Conservation (phyloP, 2,113 vertebrate species). For the Macquaria australasica region DNA sequence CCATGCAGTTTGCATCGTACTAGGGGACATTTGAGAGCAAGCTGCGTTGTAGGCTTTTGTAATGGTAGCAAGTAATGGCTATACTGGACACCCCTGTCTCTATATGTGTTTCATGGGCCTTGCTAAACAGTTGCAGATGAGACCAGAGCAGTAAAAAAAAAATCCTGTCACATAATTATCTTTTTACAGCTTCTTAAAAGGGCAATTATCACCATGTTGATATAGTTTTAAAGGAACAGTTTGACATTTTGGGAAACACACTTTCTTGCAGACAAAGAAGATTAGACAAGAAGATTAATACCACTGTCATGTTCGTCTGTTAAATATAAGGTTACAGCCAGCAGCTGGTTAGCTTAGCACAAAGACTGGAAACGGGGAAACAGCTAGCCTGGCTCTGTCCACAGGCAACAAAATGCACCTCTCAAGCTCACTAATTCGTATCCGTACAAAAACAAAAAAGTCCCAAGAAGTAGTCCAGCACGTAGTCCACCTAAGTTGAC, state of each 20-base stretch:
- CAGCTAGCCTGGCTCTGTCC: too few species aligned
- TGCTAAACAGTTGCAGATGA: background rate
- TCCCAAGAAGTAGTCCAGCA: too few species aligned
- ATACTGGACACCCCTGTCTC: background rate
- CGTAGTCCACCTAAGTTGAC: too few species aligned
- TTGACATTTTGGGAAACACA: background rate
- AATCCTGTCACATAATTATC: too few species aligned
- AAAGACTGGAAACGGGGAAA: too few species aligned
- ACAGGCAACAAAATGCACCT: too few species aligned
- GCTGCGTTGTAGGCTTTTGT: constrained; percentile 3
- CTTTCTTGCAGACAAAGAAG: background rate
- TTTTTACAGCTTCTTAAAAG: background rate
- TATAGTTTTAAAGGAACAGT: too few species aligned
- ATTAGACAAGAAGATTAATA: background rate
- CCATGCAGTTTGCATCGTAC: background rate
- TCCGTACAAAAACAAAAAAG: too few species aligned
- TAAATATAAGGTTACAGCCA: background rate
- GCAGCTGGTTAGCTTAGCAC: too few species aligned
- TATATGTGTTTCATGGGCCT: background rate
- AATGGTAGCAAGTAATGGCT: constrained; percentile 11
- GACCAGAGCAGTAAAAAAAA: background rate
- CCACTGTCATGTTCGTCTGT: background rate
- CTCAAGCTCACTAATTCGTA: too few species aligned
- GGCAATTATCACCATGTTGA: background rate
- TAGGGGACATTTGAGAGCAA: constrained; percentile 27